These are phyloP conservation scores for Labeo catla DNA, from an alignment of 2,113 vertebrate species.

Conservation along the genomic window DNA sequence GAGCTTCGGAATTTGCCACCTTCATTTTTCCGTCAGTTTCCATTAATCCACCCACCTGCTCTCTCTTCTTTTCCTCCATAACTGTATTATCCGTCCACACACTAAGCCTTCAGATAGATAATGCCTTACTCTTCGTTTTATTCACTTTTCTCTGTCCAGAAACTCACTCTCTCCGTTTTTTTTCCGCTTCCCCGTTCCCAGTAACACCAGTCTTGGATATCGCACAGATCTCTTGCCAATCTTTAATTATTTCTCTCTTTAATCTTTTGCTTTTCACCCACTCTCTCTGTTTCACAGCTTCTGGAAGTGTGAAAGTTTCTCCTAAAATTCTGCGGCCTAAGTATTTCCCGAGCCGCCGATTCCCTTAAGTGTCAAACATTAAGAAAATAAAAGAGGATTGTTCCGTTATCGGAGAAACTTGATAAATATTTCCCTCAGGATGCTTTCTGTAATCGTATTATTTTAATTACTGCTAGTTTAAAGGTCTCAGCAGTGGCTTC, in stretches of 20 bases:
- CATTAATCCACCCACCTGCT: constrained; percentile 40
- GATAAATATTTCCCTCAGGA: neutral
- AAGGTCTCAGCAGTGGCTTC: neutral
- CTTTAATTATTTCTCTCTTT: constrained; percentile 16
- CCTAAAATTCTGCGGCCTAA: neutral
- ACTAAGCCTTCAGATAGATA: constrained; percentile 42
- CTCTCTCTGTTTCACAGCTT: neutral
- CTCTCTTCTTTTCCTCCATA: constrained; percentile 15
- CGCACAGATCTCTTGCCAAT: constrained; percentile 5
- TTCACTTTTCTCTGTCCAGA: constrained; percentile 20
- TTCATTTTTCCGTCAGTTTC: constrained; percentile 38
- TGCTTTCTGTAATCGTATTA: neutral
- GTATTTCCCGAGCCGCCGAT: neutral
- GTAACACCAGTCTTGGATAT: neutral
- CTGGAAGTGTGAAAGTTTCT: constrained; percentile 25
- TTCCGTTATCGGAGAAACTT: neutral
- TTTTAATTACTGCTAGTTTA: constrained; percentile 7
- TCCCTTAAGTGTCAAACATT: neutral
- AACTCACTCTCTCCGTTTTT: neutral
- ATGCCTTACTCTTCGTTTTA: constrained; percentile 11
- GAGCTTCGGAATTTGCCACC: constrained; percentile 30
- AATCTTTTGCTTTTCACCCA: neutral
- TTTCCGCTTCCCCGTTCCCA: neutral
- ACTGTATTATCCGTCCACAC: constrained; percentile 32
- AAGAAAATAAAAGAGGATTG: neutral